Percentiles rank a stretch among this genome's conserved stretches.
phyloP scores from a whole-genome alignment of 2,797 vertebrate species.

The Alauda arvensis region DNA sequence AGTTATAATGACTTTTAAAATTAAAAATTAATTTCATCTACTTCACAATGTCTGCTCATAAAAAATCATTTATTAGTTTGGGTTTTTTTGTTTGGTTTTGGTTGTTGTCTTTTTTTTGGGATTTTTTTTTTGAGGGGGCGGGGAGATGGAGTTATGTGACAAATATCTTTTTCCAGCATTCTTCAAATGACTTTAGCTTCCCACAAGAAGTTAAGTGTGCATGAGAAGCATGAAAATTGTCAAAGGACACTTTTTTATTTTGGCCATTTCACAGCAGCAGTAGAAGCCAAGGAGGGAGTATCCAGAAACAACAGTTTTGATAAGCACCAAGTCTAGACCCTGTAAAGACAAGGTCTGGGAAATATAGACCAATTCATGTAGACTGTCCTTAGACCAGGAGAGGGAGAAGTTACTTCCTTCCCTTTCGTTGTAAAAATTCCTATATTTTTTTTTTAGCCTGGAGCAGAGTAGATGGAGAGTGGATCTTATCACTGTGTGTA shows the following conservation, averaged over 20 bases:
- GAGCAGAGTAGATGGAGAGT: background rate
- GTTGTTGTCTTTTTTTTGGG: background rate
- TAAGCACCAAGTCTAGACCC: background rate
- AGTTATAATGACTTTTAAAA: background rate
- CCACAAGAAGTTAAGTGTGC: background rate
- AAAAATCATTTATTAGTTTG: background rate
- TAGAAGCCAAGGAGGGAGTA: background rate
- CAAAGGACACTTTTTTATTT: background rate
- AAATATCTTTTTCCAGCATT: background rate
- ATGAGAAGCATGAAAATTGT: background rate
- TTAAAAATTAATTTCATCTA: background rate
- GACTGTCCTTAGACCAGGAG: background rate
- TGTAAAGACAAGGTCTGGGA: background rate
- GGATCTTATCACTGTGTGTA: background rate
- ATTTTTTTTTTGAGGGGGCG: accelerated
- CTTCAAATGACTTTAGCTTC: background rate
- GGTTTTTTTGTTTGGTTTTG: background rate
- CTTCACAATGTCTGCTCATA: background rate
- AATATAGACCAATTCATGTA: accelerated
- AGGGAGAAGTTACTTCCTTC: background rate
- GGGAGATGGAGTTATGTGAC: accelerated
- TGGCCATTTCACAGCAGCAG: background rate
- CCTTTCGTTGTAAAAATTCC: background rate
- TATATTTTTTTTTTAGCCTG: background rate
- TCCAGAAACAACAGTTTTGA: background rate